Evolutionary conservation across 2,888 invertebrate genomes (phyloP).

Genomic region (Ecliptopera silaceata): DNA sequence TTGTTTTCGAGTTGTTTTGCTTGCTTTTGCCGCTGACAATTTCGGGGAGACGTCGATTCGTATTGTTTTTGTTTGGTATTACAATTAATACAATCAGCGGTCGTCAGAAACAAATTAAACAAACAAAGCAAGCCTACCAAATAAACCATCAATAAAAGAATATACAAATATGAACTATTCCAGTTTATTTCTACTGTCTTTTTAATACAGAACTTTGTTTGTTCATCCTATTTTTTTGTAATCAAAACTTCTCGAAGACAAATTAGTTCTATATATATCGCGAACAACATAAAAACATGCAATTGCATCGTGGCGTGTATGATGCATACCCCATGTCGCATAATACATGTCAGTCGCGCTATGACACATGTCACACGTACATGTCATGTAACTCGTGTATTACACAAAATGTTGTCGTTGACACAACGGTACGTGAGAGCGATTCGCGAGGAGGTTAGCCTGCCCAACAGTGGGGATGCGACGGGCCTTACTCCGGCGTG

Average conservation of each 20-base stretch:
- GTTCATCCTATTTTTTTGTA: not conserved
- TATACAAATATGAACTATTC: too few relatives aligned
- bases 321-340: not conserved
- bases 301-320: not conserved
- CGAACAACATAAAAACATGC: not conserved
- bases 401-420: not conserved
- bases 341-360: not conserved
- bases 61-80: conserved; percentile 33
- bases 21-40: conserved; percentile 69
- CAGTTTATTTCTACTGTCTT: not conserved
- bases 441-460: conserved; percentile 42
- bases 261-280: not conserved
- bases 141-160: not conserved
- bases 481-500: conserved; percentile 76
- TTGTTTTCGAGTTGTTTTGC: conserved; percentile 77
- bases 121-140: conserved; percentile 37
- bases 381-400: not conserved
- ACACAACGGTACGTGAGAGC: conserved; percentile 33
- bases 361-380: not conserved
- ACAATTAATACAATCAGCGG: conserved; percentile 3
- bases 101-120: not conserved
- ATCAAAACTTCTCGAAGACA: conserved; percentile 33
- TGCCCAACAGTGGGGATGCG: conserved; percentile 72
- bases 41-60: conserved; percentile 24
- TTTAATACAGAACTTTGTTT: not conserved